Evolutionary conservation across 2,888 invertebrate genomes (phyloP).

Genomic region (Callosobruchus maculatus): DNA sequence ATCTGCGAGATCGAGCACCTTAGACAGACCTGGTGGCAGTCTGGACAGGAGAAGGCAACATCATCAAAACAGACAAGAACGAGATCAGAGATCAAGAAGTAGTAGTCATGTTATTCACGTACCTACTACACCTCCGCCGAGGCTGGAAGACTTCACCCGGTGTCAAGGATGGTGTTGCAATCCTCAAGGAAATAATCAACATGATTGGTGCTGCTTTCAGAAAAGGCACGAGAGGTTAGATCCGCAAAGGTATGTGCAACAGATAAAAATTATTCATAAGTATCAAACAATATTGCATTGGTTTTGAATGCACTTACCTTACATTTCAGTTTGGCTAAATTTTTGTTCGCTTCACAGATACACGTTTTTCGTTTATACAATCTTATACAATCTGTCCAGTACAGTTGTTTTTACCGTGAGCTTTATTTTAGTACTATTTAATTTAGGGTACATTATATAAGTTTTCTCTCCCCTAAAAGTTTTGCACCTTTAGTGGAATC

Average conservation of each 20-base stretch:
- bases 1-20: background rate
- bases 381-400: too few relatives aligned
- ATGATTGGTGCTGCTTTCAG: conserved; percentile 54
- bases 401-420: too few relatives aligned
- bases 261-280: too few relatives aligned
- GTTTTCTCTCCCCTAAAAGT: too few relatives aligned
- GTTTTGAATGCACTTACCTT: too few relatives aligned
- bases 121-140: conserved; percentile 39
- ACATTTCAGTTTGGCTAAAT: too few relatives aligned
- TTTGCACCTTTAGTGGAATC: too few relatives aligned
- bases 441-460: too few relatives aligned
- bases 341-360: too few relatives aligned
- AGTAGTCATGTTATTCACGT: conserved; percentile 47
- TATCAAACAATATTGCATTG: too few relatives aligned
- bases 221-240: conserved; percentile 54
- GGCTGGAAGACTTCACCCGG: conserved; percentile 39
- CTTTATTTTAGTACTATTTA: too few relatives aligned
- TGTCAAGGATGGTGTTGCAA: conserved; percentile 45
- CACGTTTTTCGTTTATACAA: too few relatives aligned
- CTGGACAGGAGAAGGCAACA: conserved; percentile 53
- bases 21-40: conserved; percentile 44
- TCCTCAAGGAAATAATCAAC: conserved; percentile 12
- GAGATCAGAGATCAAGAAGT: conserved; percentile 64
- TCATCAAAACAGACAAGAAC: conserved; percentile 48
- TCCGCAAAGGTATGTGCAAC: conserved; percentile 33